Conservation (phyloP, 2,797 vertebrate genomes). For the Xenops minutus region DNA sequence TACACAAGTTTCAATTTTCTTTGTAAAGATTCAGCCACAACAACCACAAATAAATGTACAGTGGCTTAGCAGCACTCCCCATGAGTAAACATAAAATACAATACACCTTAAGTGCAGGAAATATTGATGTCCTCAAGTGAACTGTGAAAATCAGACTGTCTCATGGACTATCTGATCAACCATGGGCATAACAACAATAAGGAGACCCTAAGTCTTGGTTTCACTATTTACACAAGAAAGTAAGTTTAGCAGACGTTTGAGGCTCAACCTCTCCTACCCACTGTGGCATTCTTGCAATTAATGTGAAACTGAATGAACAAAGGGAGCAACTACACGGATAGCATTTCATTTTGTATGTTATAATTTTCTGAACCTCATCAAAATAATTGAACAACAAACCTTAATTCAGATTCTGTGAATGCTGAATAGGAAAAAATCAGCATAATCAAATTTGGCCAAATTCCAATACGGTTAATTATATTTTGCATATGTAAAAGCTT, state of each 20-base stretch:
- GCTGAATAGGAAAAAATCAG: neutral
- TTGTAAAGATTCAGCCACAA: neutral
- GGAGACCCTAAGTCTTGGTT: neutral
- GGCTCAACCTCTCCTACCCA: neutral
- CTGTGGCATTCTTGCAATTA: neutral
- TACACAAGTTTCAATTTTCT: neutral
- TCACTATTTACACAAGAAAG: neutral
- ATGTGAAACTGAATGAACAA: neutral
- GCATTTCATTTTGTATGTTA: neutral
- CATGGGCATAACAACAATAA: neutral
- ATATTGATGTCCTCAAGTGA: neutral
- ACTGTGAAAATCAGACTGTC: neutral
- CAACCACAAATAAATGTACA: neutral
- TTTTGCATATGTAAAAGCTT: conserved; percentile 62
- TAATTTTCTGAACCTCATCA: conserved; percentile 39
- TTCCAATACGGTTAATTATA: conserved; percentile 68
- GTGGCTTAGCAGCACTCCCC: neutral
- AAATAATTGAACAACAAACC: conserved; percentile 32
- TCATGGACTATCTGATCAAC: neutral
- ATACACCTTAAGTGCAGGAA: neutral
- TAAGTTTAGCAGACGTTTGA: neutral
- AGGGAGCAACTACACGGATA: neutral
- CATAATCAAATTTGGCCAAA: conserved; percentile 55
- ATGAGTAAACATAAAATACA: neutral
- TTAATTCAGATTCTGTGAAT: conserved; percentile 63